Percentiles rank a stretch among this genome's conserved stretches.
Evolutionary conservation across 1,140 invertebrate species (phyloP).

Genomic region (Drosophila asahinai): DNA sequence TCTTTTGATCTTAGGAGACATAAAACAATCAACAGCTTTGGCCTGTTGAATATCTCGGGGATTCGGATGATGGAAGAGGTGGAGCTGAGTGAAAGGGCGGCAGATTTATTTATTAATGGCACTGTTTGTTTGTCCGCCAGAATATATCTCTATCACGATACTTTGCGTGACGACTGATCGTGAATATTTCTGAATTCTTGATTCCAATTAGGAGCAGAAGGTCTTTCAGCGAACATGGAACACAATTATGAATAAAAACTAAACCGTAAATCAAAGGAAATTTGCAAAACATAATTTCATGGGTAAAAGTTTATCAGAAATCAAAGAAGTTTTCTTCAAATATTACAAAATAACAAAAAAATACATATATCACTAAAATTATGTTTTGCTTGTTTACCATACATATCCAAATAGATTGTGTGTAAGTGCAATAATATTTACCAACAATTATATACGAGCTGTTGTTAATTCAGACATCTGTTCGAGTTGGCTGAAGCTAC

Average conservation of each 20-base stretch:
- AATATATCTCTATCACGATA: conserved; percentile 25
- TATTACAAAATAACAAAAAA: background rate
- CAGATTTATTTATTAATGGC: conserved; percentile 46
- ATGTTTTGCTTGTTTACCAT: background rate
- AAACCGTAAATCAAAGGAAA: conserved; percentile 15
- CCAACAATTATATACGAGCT: background rate
- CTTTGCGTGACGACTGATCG: conserved; percentile 47
- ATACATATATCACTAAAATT: too few species aligned
- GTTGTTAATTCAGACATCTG: background rate
- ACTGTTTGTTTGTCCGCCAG: conserved; percentile 19
- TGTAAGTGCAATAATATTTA: background rate
- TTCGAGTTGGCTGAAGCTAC: background rate
- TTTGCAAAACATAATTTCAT: background rate
- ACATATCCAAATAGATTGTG: background rate
- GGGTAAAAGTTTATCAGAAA: background rate
- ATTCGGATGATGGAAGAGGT: conserved; percentile 16
- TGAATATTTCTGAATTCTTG: conserved; percentile 24
- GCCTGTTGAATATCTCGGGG: conserved; percentile 15
- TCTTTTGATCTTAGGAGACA: conserved; percentile 42
- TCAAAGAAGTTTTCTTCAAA: background rate
- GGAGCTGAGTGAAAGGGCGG: conserved; percentile 23
- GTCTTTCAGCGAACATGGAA: conserved; percentile 23
- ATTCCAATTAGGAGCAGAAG: conserved; percentile 28
- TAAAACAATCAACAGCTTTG: conserved; percentile 49
- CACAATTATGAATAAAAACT: conserved; percentile 11